A percentile compares a stretch with the other conserved stretches of the same genome.
These are phyloP conservation scores for Enteromius mattozi DNA, from an alignment of 2,797 vertebrate genomes.

Conservation along the genomic window DNA sequence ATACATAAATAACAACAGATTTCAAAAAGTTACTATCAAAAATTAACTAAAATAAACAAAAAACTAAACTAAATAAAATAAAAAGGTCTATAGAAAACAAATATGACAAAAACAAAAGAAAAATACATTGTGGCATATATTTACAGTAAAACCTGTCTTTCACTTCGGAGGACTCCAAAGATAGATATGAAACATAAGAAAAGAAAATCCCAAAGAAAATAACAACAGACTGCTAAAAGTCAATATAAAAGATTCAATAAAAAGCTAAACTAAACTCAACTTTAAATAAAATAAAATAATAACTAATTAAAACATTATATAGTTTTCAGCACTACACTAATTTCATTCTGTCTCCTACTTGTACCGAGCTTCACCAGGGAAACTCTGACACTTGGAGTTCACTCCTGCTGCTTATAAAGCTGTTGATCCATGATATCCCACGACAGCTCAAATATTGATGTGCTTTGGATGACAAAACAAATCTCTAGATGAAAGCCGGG, in stretches of 20 bases:
- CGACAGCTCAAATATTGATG: slow-evolving; percentile 53
- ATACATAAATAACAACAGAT: too few species aligned
- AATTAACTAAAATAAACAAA: neutral
- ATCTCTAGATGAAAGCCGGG: slow-evolving; percentile 47
- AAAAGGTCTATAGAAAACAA: too few species aligned
- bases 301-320: neutral
- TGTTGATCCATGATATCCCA: slow-evolving; percentile 37
- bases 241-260: neutral
- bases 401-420: slow-evolving; percentile 46
- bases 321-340: neutral
- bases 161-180: too few species aligned
- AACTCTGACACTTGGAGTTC: slow-evolving; percentile 26
- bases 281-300: neutral
- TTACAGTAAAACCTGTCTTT: too few species aligned
- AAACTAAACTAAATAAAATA: too few species aligned
- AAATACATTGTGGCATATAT: too few species aligned
- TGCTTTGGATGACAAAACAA: slow-evolving; percentile 51
- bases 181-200: too few species aligned
- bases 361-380: neutral
- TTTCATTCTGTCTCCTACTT: slow-evolving; percentile 15
- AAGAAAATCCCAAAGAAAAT: too few species aligned
- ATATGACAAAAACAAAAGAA: too few species aligned
- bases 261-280: neutral
- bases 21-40: too few species aligned
- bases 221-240: neutral